Conservation (phyloP, 2,888 invertebrate species). For the Halictus ligatus region DNA sequence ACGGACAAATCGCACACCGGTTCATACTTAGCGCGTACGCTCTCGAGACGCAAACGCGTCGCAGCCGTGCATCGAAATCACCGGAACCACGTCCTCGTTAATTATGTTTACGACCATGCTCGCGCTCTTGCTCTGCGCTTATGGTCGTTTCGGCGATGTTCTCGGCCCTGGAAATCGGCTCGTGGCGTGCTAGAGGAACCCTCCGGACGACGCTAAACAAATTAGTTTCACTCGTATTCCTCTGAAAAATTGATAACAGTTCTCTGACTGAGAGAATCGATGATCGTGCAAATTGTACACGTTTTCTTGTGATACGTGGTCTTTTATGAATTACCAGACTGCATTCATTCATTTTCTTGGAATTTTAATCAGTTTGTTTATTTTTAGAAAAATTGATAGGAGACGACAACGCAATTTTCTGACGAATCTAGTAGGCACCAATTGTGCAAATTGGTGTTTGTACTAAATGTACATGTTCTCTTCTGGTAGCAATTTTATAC, state of each 20-base stretch:
- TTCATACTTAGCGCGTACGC: background rate
- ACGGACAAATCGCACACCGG: background rate
- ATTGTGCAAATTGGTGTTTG: too few species aligned
- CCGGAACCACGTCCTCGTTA: background rate
- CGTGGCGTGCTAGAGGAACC: background rate
- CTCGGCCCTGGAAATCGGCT: background rate
- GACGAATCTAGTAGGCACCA: too few species aligned
- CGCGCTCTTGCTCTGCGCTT: background rate
- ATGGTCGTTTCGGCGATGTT: background rate
- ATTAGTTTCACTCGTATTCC: too few species aligned
- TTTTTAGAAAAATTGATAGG: too few species aligned
- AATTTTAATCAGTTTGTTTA: too few species aligned
- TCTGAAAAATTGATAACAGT: background rate
- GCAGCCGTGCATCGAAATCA: conserved; percentile 5
- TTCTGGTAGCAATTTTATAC: too few species aligned
- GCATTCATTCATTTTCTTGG: too few species aligned
- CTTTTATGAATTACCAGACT: too few species aligned
- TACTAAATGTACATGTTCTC: too few species aligned
- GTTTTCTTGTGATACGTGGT: too few species aligned
- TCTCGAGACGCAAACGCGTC: background rate
- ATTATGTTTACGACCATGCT: conserved; percentile 9
- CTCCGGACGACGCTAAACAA: background rate
- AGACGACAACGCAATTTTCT: too few species aligned
- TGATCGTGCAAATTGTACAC: background rate
- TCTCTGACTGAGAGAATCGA: background rate